phyloP scores from a whole-genome alignment of 2,113 vertebrate species.

The Aptenodytes patagonicus region DNA sequence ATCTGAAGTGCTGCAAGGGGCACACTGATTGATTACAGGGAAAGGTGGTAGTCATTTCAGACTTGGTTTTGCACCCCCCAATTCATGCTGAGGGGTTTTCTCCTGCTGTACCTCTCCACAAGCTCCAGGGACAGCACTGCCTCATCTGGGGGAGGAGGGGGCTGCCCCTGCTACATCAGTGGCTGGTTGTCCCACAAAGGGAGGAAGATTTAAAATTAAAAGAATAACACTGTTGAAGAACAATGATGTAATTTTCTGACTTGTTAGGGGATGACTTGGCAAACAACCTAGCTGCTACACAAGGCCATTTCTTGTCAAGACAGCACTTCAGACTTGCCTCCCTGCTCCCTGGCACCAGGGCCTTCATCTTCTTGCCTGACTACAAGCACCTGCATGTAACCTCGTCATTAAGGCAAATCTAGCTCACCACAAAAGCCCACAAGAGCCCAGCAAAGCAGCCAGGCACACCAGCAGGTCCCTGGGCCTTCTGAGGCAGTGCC shows the following conservation, averaged over 20 bases:
- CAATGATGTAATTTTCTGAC: too few species aligned
- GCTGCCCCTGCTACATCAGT: not conserved
- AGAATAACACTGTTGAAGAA: not conserved
- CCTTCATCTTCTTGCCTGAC: not conserved
- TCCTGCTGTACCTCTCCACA: not conserved
- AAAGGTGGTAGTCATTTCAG: not conserved
- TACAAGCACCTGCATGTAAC: not conserved
- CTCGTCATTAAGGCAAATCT: not conserved
- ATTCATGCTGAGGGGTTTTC: not conserved
- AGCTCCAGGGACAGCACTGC: not conserved
- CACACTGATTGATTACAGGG: not conserved
- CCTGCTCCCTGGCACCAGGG: not conserved
- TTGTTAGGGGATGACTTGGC: not conserved
- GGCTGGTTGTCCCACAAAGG: too few species aligned
- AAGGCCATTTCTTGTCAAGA: not conserved
- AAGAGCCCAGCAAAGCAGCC: not conserved
- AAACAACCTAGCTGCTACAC: not conserved
- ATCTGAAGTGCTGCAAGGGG: not conserved
- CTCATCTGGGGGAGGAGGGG: not conserved
- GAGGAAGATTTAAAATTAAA: not conserved
- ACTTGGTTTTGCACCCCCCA: not conserved
- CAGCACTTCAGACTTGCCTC: not conserved
- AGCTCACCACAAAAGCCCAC: not conserved
- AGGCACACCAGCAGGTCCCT: not conserved
- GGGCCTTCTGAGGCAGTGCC: not conserved